Base-by-base conservation (phyloP, 1,140 invertebrate species). In the Lordiphosa clarofinis region DNA sequence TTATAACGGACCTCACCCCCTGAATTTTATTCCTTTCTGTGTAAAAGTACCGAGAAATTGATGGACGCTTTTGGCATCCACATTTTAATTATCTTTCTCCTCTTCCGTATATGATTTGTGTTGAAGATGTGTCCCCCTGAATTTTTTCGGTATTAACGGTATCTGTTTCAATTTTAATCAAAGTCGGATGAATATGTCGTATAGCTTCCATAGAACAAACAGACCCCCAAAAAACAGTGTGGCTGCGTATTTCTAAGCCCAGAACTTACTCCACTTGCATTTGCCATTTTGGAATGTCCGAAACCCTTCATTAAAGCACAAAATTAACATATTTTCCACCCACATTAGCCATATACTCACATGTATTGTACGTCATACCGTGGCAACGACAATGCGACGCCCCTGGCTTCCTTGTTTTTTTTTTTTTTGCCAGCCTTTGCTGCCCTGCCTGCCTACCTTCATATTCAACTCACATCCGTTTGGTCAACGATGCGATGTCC, bases 401-500 rank as follows among this genome's bases (percentile, higher is more conserved):
- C 38, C 54, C 36, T 37, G 38, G 40, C 24, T 37, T 19, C 49
- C 15, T n/a, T 5, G n/a, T n/a, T n/a, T n/a, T n/a, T n/a, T n/a
- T n/a, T n/a, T n/a, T 15, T 12, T 21, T 12, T 21, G 21, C 21
- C 21, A 21, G 8, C 24, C 7, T 28, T 28, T 28, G 21, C 21
- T 31, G 28, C 5, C 15, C 21, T 39, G 31, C 35, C 13, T 39
- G 48, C 48, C 19, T 19, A 3, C 47, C 33, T 49, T 46, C 11
- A 46, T 28, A 46, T 46, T 46, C 43, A 46, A 38, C 35, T 36
- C 21, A 56, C 66, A 63, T 52, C 55, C 61, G 48, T 44, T 69
- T 46, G 63, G 36, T 31, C 54, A 63, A 53, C 49, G 19, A 68
- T 52, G 54, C 50, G 48, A 48, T 43, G 57, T 59, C 60, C 61